Evolutionary conservation across 2,113 vertebrate species (phyloP), one percentile per base, ranked within the genome.

Genomic region (Candoia aspera): DNA sequence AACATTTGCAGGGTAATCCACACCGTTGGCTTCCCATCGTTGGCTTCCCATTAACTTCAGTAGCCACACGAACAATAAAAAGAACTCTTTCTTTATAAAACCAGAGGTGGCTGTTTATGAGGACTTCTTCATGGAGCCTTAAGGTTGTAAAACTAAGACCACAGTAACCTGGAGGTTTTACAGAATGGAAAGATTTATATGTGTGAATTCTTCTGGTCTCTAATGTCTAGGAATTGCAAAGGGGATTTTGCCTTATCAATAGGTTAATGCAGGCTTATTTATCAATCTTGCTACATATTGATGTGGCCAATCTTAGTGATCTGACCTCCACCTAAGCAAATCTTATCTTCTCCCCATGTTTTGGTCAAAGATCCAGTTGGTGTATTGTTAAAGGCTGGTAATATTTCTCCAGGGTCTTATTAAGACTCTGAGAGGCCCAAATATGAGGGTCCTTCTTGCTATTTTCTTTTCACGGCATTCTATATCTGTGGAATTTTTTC

Each of bases 61-160:
- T 97, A 96, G 96, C 94, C 94, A 94, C 94, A 95, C 92, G 57
- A 95, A 92, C 95, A 95, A 93, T 95, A 95, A 96, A 96, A 90
- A 95, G 93, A 90, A 90, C 93, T 93, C 87, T 90, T 57, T 89
- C 73, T 94, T 94, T 91, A 91, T 95, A 92, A 94, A 97, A 94
- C 19, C 92, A 95, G 93, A 95, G 95, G 93, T 93, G 96, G 93
- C 94, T 97, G 94, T 96, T 96, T 96, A 96, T 94, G 95, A 94
- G 95, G 93, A 94, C 85, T 93, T 60, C 90, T 92, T 95, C 29
- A 94, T 91, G 90, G 94, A 96, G 87, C 84, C 88, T 95, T 93
- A 93, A 57, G 37, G 49, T 4, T 92, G 73, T 96, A 94, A 95
- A 93, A 96, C 85, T 92, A 94, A 94, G 95, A 84, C 92, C 95